Conservation (phyloP, 2,113 vertebrate species). For the Prunella fulvescens region DNA sequence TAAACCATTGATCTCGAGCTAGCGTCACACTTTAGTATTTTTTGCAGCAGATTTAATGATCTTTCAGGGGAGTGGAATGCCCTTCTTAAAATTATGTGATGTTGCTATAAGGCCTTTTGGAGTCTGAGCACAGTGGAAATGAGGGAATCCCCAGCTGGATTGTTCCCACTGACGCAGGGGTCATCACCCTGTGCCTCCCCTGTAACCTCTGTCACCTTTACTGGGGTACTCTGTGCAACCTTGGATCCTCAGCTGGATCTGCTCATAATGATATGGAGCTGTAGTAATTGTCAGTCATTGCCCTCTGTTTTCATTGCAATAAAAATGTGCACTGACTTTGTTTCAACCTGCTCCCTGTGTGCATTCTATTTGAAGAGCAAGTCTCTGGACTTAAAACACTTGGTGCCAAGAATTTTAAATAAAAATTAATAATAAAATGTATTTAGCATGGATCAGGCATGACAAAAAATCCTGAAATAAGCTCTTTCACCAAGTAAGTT, state of each 20-base stretch:
- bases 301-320: not conserved
- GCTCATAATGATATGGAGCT: not conserved
- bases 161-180: fast-evolving
- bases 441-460: not conserved
- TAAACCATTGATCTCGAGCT: not conserved
- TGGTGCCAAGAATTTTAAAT: not conserved
- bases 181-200: fast-evolving
- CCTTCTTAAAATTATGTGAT: not conserved
- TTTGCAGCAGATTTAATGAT: not conserved
- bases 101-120: not conserved
- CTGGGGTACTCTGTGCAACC: not conserved
- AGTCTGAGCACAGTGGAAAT: not conserved
- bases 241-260: not conserved
- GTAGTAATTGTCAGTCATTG: not conserved
- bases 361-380: not conserved
- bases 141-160: not conserved
- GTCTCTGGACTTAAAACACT: not conserved
- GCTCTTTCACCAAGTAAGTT: not conserved
- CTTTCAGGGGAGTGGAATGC: not conserved
- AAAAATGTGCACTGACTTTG: not conserved
- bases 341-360: not conserved
- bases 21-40: not conserved
- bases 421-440: not conserved
- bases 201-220: not conserved
- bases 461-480: not conserved